phyloP scores from a whole-genome alignment of 30 jellyfish, hydroid and myxozoan genomes.

The Pelagia noctiluca region DNA sequence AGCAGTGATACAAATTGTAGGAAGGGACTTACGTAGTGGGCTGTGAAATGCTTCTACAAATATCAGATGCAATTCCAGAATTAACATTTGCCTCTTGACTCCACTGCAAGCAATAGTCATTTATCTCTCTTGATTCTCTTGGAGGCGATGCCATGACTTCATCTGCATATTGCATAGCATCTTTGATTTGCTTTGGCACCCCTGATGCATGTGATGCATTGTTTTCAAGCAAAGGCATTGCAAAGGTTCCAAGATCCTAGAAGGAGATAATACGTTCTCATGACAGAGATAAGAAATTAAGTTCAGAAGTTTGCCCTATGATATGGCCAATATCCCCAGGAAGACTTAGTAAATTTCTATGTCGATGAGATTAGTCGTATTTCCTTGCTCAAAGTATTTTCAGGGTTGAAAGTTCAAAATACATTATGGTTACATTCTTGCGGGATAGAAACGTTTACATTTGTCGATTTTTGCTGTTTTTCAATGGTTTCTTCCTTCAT shows the following conservation, averaged over 20 bases:
- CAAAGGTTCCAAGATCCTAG: constrained; percentile 71
- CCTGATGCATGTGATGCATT: constrained; percentile 37
- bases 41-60: constrained; percentile 20
- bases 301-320: background rate
- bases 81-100: constrained; percentile 59
- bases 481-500: too few relatives aligned
- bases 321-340: too few relatives aligned
- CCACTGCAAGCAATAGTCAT: constrained; percentile 75
- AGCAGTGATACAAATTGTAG: background rate
- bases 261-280: background rate
- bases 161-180: constrained; percentile 19
- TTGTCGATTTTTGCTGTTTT: too few relatives aligned
- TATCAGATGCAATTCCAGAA: constrained; percentile 58
- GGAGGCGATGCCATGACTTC: constrained; percentile 66
- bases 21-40: constrained; percentile 7
- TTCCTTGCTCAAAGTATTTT: too few relatives aligned
- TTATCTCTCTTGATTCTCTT: constrained; percentile 63
- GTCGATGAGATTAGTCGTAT: too few relatives aligned
- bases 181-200: constrained; percentile 14
- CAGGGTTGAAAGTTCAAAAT: too few relatives aligned
- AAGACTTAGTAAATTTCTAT: too few relatives aligned
- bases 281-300: background rate
- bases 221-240: constrained; percentile 69
- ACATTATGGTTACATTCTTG: too few relatives aligned
- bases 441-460: too few relatives aligned